Base-by-base conservation (phyloP, 2,888 invertebrate genomes). In the Eudasyphora cyanicolor region DNA sequence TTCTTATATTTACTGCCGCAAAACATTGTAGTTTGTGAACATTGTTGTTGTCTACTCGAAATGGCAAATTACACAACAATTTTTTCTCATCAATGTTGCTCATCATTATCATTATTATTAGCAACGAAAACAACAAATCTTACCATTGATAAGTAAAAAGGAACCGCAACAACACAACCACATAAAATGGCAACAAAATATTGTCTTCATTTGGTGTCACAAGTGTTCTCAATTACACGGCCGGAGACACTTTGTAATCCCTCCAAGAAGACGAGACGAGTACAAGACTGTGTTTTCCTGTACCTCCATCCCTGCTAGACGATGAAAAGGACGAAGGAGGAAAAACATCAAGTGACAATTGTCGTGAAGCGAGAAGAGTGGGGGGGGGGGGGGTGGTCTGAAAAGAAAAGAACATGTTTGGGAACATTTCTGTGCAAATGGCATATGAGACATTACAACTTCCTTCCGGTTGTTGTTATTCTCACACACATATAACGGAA, bases 141-240 rank as follows among this genome's bases (percentile, higher is more conserved):
- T 12, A 45, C n/a, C 45, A 45, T 45, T 45, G 14, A 45, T 45
- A 10, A 57, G 57, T 21, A 21, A 10, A n/a, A 8, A 17, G 21
- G 19, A 51, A 12, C 51, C 4, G 8, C 51, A 62, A 7, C 17
- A 60, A 19, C 62, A 32, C 14, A 67, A 67, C 67, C 67, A 67
- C 67, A 67, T n/a, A 67, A 67, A 67, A 5, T 67, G 86, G 51
- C 74, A 85, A 75, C 78, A 71, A 76, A 51, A 73, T 82, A 38
- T 82, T 67, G 51, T 75, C 76, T 76, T 80, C 51, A 78, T 69
- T 77, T 87, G 87, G 86, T 89, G 90, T 86, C 90, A 89, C 91
- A 91, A 91, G 91, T 90, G 91, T 89, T 90, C 89, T 88, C 86
- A 91, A 91, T 91, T 91, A 90, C 89, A 90, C 87, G 86, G 86